Percentiles rank a stretch among this genome's conserved stretches.
These are phyloP conservation scores for Macroglossus sobrinus DNA, from an alignment of 2,113 vertebrate genomes.

Conservation along the genomic window DNA sequence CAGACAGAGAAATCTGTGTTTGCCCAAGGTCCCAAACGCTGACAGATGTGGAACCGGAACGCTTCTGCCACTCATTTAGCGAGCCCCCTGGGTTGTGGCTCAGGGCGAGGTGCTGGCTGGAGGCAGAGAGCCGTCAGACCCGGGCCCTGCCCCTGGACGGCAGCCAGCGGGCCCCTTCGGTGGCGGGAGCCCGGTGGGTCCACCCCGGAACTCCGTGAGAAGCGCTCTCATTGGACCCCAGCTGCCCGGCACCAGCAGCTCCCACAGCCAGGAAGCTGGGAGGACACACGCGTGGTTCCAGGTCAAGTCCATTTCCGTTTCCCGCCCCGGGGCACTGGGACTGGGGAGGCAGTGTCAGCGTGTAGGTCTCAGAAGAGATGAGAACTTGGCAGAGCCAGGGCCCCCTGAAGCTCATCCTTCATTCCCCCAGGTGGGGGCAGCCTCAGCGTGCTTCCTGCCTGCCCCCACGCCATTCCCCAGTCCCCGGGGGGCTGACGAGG, in stretches of 20 bases:
- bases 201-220: background rate
- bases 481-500: background rate
- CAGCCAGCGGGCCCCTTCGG: background rate
- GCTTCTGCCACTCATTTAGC: rapidly evolving
- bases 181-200: rapidly evolving
- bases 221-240: rapidly evolving
- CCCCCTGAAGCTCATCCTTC: background rate
- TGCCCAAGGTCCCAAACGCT: background rate
- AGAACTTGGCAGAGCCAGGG: background rate
- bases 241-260: background rate
- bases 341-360: background rate
- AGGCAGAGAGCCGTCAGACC: background rate
- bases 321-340: background rate
- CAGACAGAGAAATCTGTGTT: background rate
- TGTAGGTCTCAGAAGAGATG: background rate
- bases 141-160: rapidly evolving
- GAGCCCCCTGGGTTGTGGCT: background rate
- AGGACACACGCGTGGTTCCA: background rate
- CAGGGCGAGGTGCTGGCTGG: background rate
- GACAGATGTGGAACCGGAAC: rapidly evolving
- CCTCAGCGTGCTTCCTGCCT: background rate
- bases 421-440: too few species aligned
- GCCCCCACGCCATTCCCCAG: background rate
- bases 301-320: background rate
- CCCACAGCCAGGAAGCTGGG: background rate